Evolutionary conservation across 92 coral and sea anemone species (phyloP).

Genomic region (Heliopora coerulea): DNA sequence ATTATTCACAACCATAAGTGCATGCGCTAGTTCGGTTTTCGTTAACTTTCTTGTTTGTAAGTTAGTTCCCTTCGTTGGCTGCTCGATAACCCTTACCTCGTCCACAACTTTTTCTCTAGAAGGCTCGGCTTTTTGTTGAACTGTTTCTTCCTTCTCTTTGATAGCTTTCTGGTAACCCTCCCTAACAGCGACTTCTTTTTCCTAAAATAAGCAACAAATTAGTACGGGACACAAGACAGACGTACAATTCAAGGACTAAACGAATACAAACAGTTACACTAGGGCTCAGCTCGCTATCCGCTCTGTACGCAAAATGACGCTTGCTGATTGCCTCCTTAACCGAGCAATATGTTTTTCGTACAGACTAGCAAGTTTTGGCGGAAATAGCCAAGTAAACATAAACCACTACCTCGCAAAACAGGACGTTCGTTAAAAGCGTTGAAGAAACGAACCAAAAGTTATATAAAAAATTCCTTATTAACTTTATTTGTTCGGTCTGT

Average conservation of each 20-base stretch:
- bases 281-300: background rate
- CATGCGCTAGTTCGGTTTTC: background rate
- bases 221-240: too few species aligned
- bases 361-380: too few species aligned
- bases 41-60: background rate
- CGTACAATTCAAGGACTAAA: too few species aligned
- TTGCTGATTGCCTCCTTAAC: too few species aligned
- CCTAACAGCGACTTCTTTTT: constrained; percentile 62
- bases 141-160: constrained; percentile 65
- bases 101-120: constrained; percentile 57
- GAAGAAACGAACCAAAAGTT: too few species aligned
- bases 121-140: constrained; percentile 24
- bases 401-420: too few species aligned
- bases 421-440: too few species aligned
- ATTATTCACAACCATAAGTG: background rate
- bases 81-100: constrained; percentile 55
- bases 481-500: background rate
- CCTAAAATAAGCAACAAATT: too few species aligned
- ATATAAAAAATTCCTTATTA: too few species aligned
- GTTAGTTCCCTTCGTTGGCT: background rate
- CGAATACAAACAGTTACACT: background rate
- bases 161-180: constrained; percentile 67
- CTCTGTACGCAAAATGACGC: too few species aligned
- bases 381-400: too few species aligned
- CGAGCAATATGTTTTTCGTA: too few species aligned